Conservation (phyloP, 2,888 invertebrate genomes). For the Alloplasta piceator region DNA sequence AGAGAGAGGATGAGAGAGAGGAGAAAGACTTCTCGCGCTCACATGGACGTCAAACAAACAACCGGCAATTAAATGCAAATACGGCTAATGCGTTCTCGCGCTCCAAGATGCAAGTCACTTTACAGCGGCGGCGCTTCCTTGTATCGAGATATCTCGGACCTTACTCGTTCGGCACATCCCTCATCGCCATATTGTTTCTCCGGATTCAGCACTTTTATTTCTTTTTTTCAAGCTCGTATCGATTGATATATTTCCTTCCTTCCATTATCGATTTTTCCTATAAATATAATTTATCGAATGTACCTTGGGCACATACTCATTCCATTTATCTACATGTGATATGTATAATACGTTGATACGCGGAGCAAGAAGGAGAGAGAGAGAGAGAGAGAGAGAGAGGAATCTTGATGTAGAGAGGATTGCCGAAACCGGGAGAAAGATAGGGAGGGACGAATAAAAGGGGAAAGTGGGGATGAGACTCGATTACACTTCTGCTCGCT, state of each 20-base stretch:
- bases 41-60: conserved; percentile 80
- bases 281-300: too few species aligned
- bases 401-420: conserved; percentile 25
- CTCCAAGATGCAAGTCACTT: conserved; percentile 79
- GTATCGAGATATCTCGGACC: conserved; percentile 73
- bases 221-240: conserved; percentile 67
- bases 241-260: conserved; percentile 54
- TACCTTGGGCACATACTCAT: too few species aligned
- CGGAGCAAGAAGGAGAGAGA: conserved; percentile 4
- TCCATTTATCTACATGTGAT: too few species aligned
- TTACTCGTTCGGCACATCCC: background rate
- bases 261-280: background rate
- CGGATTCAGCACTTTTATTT: conserved; percentile 38
- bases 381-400: conserved; percentile 36
- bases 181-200: conserved; percentile 78
- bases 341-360: too few species aligned
- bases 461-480: conserved; percentile 43
- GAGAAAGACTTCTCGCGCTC: conserved; percentile 51
- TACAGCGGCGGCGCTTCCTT: conserved; percentile 73
- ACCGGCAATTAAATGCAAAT: conserved; percentile 83
- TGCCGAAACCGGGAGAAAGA: conserved; percentile 4
- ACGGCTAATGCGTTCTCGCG: conserved; percentile 82
- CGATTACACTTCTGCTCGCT: conserved; percentile 56
- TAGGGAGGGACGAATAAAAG: background rate
- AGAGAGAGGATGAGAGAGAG: conserved; percentile 35